Conservation (phyloP, 1,140 invertebrate genomes). For the Goniozus legneri region DNA sequence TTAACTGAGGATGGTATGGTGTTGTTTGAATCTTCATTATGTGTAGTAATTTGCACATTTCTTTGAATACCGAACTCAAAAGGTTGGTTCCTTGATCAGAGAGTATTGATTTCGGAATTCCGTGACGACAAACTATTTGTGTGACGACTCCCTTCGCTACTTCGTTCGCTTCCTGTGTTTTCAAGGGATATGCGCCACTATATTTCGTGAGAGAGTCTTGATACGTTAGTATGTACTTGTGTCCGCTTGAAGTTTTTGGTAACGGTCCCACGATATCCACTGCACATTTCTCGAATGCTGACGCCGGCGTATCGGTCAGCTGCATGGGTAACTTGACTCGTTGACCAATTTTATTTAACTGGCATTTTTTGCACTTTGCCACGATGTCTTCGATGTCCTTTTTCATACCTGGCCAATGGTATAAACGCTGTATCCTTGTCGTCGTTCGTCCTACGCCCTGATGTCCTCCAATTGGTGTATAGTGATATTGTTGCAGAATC, state of each 20-base stretch:
- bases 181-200: slow-evolving; percentile 12
- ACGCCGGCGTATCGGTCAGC: slow-evolving; percentile 27
- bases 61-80: slow-evolving; percentile 19
- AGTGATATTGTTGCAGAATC: slow-evolving; percentile 28
- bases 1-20: slow-evolving; percentile 27
- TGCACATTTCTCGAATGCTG: slow-evolving; percentile 27
- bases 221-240: slow-evolving; percentile 35
- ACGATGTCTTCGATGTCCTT: slow-evolving; percentile 19
- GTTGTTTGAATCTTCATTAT: slow-evolving; percentile 26
- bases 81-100: slow-evolving; percentile 33
- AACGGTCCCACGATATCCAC: slow-evolving; percentile 38
- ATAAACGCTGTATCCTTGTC: slow-evolving; percentile 24
- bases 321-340: slow-evolving; percentile 20
- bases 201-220: slow-evolving; percentile 37
- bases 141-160: slow-evolving; percentile 20
- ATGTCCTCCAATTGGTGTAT: slow-evolving; percentile 27
- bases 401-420: slow-evolving; percentile 29
- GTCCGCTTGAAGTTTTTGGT: slow-evolving; percentile 10
- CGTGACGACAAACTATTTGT: slow-evolving; percentile 21
- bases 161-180: slow-evolving; percentile 17
- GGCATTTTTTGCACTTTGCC: slow-evolving; percentile 24
- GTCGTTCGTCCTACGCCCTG: slow-evolving; percentile 25
- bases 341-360: slow-evolving; percentile 29
- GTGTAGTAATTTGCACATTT: no score
- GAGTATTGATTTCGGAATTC: slow-evolving; percentile 23